Conservation (phyloP, 2,888 invertebrate species). For the Caenorhabditis macrosperma region DNA sequence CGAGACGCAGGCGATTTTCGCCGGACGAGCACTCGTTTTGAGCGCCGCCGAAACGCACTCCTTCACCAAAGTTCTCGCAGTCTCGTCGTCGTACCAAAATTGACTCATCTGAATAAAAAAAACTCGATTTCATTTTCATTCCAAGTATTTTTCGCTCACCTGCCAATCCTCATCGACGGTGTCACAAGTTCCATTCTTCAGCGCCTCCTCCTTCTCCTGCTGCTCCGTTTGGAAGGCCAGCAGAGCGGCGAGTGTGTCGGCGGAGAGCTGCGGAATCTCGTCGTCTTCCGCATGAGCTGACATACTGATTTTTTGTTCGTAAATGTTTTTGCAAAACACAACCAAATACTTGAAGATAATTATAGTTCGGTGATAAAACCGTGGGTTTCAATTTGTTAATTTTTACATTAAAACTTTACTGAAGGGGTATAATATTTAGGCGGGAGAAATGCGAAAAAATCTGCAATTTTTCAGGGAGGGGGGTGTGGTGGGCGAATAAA, state of each 20-base stretch:
- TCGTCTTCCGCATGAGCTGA: slow-evolving; percentile 56
- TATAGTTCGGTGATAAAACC: too few relatives aligned
- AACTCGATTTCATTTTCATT: not conserved
- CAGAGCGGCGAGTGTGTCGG: slow-evolving; percentile 65
- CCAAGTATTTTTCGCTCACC: slow-evolving; percentile 35
- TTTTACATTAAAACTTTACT: too few relatives aligned
- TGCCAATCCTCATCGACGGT: slow-evolving; percentile 71
- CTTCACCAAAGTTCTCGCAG: slow-evolving; percentile 82
- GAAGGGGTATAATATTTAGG: not conserved
- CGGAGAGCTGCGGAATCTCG: slow-evolving; percentile 59
- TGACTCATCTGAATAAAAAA: slow-evolving; percentile 82
- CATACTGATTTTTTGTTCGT: slow-evolving; percentile 24
- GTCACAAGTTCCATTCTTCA: slow-evolving; percentile 25
- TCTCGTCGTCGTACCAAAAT: slow-evolving; percentile 94
- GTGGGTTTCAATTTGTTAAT: too few relatives aligned
- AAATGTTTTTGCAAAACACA: too few relatives aligned
- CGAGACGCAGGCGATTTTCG: slow-evolving; percentile 63
- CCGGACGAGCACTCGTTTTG: not conserved
- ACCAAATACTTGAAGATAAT: too few relatives aligned
- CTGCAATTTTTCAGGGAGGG: not conserved
- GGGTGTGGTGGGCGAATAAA: not conserved
- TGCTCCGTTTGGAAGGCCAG: slow-evolving; percentile 41
- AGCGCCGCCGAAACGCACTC: slow-evolving; percentile 53
- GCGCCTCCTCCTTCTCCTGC: slow-evolving; percentile 22
- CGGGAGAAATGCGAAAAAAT: not conserved